These are phyloP conservation scores for Caenorhabditis sp. DNA, from an alignment of 2,888 invertebrate species.

Conservation along the genomic window DNA sequence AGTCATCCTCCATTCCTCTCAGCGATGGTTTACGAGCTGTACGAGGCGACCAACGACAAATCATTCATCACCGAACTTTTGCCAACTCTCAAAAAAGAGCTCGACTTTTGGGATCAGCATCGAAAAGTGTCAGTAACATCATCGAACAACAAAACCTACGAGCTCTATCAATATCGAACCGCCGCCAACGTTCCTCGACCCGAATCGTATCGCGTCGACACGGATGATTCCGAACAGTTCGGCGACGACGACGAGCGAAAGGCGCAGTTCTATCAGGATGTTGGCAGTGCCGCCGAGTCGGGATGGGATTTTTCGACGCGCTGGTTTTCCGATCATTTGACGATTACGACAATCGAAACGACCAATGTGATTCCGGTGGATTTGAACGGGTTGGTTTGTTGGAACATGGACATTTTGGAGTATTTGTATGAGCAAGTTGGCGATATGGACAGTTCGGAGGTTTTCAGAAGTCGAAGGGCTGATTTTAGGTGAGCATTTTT, in stretches of 20 bases:
- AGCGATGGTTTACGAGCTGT: slow-evolving; percentile 82
- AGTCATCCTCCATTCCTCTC: slow-evolving; percentile 74
- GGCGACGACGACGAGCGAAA: slow-evolving; percentile 14
- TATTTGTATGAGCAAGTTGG: slow-evolving; percentile 55
- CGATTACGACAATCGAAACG: slow-evolving; percentile 75
- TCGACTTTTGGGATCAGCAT: slow-evolving; percentile 58
- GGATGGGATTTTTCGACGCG: slow-evolving; percentile 95
- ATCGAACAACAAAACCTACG: slow-evolving; percentile 75
- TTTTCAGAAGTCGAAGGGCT: not conserved
- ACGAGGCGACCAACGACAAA: slow-evolving; percentile 79
- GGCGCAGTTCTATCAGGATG: slow-evolving; percentile 49
- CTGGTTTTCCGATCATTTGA: slow-evolving; percentile 79
- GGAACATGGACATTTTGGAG: slow-evolving; percentile 76
- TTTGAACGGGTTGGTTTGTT: slow-evolving; percentile 81
- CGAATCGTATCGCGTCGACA: slow-evolving; percentile 80
- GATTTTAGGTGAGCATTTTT: not conserved
- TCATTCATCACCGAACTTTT: slow-evolving; percentile 75
- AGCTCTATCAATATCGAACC: slow-evolving; percentile 78
- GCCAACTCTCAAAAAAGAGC: slow-evolving; percentile 70
- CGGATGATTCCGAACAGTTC: slow-evolving; percentile 31
- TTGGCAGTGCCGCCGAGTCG: slow-evolving; percentile 79
- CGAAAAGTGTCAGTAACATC: slow-evolving; percentile 51
- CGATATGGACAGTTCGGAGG: not conserved
- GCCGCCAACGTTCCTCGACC: slow-evolving; percentile 76
- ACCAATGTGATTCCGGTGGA: slow-evolving; percentile 81